A percentile compares a stretch with the other conserved stretches of the same genome.
These are phyloP conservation scores for Philopotamus ludificatus DNA, from an alignment of 1,140 invertebrate species.

Conservation along the genomic window DNA sequence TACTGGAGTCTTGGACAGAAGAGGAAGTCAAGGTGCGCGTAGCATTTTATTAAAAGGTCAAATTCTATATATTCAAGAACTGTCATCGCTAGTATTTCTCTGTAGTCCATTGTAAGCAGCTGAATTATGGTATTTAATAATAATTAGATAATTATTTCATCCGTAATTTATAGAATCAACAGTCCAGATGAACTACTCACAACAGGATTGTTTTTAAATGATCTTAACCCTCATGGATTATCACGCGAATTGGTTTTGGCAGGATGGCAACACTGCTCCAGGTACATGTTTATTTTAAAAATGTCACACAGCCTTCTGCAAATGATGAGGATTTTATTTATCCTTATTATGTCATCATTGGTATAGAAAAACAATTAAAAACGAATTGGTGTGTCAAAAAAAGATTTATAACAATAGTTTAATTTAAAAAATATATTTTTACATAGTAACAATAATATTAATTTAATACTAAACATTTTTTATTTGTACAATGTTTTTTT, in stretches of 20 bases:
- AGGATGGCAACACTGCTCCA: constrained; percentile 85
- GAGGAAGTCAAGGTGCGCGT: constrained; percentile 68
- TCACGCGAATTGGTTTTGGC: constrained; percentile 81
- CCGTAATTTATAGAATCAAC: constrained; percentile 70
- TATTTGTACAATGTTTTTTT: no score
- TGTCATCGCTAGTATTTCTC: constrained; percentile 76
- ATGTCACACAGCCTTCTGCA: not conserved
- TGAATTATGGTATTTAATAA: not conserved
- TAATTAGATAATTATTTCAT: not conserved
- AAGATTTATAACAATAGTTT: not conserved
- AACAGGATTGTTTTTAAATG: constrained; percentile 78
- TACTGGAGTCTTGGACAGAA: constrained; percentile 50
- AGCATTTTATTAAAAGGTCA: constrained; percentile 80
- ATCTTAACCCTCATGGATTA: constrained; percentile 82
- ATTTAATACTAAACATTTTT: no score
- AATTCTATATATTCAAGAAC: constrained; percentile 77
- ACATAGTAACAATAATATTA: no score
- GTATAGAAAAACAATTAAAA: not conserved
- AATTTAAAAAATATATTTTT: not conserved
- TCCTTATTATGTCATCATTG: no score
- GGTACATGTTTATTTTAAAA: constrained; percentile 49
- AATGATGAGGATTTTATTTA: not conserved
- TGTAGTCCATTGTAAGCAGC: constrained; percentile 79
- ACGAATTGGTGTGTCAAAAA: not conserved
- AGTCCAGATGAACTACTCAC: constrained; percentile 78